A percentile compares a stretch with the other conserved stretches of the same genome.
phyloP scores from a whole-genome alignment of 2,113 vertebrate genomes.

The Capreolus pygargus region DNA sequence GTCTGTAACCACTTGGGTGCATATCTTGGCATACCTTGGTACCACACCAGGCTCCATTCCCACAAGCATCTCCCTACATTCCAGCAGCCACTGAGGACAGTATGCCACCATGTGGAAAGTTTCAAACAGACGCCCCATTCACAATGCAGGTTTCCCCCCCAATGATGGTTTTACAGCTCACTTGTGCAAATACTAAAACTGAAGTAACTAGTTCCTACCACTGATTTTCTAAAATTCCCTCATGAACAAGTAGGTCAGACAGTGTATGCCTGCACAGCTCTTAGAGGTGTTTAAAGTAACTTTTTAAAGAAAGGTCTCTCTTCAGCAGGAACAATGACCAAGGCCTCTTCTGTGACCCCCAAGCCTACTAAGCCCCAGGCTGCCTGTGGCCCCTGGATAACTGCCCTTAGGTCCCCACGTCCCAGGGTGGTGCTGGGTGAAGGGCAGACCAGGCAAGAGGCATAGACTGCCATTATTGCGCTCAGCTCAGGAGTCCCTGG shows the following conservation, averaged over 20 bases:
- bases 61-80: neutral
- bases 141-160: neutral
- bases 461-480: accelerated
- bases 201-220: neutral
- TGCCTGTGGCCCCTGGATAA: neutral
- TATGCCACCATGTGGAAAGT: neutral
- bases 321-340: neutral
- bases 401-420: too few relatives aligned
- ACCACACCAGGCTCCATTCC: neutral
- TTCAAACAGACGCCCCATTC: neutral
- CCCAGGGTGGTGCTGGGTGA: neutral
- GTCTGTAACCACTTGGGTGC: neutral
- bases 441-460: neutral
- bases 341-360: neutral
- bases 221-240: neutral
- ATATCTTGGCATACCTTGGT: neutral
- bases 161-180: neutral
- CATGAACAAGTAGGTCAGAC: neutral
- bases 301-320: neutral
- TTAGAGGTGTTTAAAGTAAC: neutral
- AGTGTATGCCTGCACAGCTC: neutral
- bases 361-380: neutral
- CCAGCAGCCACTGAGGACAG: neutral
- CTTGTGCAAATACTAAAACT: neutral
- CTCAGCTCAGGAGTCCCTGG: neutral